Evolutionary conservation across 2,113 vertebrate genomes (phyloP).

Genomic region (Planiliza haematocheilus): DNA sequence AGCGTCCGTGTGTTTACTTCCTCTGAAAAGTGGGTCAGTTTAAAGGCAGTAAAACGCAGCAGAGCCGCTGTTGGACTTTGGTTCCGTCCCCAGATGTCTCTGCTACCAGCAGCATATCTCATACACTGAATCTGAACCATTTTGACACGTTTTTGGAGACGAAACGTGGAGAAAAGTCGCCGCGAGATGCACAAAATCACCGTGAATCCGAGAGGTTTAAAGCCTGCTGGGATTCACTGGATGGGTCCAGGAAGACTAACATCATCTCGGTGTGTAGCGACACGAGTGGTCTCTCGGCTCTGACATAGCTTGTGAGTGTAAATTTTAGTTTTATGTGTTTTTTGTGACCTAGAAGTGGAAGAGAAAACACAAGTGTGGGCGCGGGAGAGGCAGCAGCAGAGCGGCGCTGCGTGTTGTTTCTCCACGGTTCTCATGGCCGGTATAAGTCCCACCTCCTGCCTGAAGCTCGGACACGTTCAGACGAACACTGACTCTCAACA

Average conservation of each 20-base stretch:
- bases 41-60: neutral
- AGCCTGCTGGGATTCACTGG: neutral
- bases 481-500: neutral
- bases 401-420: slow-evolving; percentile 9
- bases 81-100: slow-evolving; percentile 8
- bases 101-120: neutral
- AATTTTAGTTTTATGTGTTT: neutral
- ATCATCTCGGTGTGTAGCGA: neutral
- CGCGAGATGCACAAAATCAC: neutral
- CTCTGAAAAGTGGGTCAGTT: neutral
- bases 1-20: slow-evolving; percentile 28
- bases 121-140: neutral
- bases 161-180: slow-evolving; percentile 28
- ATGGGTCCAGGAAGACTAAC: neutral
- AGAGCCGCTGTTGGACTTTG: neutral
- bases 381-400: neutral
- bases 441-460: too few relatives aligned
- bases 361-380: slow-evolving; percentile 38
- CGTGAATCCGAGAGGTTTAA: slow-evolving; percentile 10
- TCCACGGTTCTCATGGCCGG: neutral
- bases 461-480: neutral
- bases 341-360: neutral
- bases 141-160: slow-evolving; percentile 9
- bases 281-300: neutral
- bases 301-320: fast-evolving